phyloP scores from a whole-genome alignment of 2,113 vertebrate genomes.

The Oceanodroma tethys region DNA sequence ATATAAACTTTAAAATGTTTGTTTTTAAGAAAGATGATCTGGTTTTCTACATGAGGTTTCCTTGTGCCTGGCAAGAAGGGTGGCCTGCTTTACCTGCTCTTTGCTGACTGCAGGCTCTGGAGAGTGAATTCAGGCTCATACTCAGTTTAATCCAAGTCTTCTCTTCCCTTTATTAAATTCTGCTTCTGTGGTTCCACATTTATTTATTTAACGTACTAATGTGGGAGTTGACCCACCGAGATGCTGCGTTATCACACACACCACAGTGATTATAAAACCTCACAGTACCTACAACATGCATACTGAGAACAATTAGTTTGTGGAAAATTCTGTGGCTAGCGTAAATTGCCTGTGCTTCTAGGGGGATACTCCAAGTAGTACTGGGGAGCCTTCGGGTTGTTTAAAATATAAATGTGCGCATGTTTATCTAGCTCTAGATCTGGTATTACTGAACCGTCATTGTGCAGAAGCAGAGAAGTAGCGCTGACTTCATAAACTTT shows the following conservation, averaged over 20 bases:
- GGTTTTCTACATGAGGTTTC: neutral
- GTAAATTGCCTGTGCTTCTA: neutral
- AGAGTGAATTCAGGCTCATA: neutral
- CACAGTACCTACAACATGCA: rapidly evolving
- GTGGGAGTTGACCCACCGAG: neutral
- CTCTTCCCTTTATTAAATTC: neutral
- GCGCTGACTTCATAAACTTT: neutral
- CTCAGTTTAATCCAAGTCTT: neutral
- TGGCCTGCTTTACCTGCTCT: neutral
- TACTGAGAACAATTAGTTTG: neutral
- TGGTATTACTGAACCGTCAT: neutral
- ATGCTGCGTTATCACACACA: neutral
- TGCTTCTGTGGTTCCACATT: neutral
- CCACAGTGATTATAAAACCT: neutral
- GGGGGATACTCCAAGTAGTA: neutral
- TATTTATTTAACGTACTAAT: neutral
- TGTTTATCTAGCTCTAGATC: neutral
- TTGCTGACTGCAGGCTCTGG: neutral
- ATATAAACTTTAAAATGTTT: neutral
- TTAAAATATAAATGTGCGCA: neutral
- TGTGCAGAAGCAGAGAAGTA: neutral
- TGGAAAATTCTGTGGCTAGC: neutral
- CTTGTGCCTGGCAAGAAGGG: neutral
- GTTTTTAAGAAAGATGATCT: neutral
- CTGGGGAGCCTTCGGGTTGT: neutral